Conservation (phyloP, 1,140 invertebrate species). For the Cydia splendana region DNA sequence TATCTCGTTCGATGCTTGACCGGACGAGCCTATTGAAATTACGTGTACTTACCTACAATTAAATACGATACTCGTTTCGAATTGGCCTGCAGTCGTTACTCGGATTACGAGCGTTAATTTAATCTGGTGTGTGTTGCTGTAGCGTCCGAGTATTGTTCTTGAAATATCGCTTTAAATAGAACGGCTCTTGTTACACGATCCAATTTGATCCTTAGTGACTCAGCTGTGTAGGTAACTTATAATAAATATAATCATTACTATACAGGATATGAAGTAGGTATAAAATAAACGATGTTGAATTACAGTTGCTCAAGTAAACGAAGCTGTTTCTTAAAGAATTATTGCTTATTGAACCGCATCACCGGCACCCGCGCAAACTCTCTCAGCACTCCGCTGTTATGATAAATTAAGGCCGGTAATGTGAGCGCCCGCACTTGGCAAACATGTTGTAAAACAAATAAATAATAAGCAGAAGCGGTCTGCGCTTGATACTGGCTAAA, state of each 20-base stretch:
- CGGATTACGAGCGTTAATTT: conserved; percentile 17
- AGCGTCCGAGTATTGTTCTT: conserved; percentile 22
- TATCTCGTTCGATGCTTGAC: conserved; percentile 35
- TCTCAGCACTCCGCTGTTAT: conserved; percentile 48
- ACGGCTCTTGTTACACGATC: conserved; percentile 43
- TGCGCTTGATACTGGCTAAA: conserved; percentile 67
- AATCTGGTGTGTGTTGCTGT: conserved; percentile 3
- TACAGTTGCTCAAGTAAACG: conserved; percentile 27
- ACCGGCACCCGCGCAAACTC: conserved; percentile 3
- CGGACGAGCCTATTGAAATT: conserved; percentile 48
- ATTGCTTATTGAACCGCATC: conserved; percentile 19
- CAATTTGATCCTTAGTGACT: conserved; percentile 39
- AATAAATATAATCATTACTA: background rate
- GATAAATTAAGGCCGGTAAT: conserved; percentile 60
- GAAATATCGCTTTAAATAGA: conserved; percentile 31
- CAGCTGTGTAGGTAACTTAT: conserved; percentile 28
- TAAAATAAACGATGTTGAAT: background rate
- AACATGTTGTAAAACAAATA: conserved; percentile 70
- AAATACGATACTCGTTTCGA: conserved; percentile 41
- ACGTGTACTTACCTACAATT: conserved; percentile 44
- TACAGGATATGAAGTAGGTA: background rate
- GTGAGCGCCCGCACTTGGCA: conserved; percentile 67
- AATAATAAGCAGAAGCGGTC: conserved; percentile 67
- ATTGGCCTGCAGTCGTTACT: conserved; percentile 30
- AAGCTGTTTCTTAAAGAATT: conserved; percentile 36